Evolutionary conservation across 2,888 invertebrate genomes (phyloP).

Genomic region (Pseudanteris insignis): DNA sequence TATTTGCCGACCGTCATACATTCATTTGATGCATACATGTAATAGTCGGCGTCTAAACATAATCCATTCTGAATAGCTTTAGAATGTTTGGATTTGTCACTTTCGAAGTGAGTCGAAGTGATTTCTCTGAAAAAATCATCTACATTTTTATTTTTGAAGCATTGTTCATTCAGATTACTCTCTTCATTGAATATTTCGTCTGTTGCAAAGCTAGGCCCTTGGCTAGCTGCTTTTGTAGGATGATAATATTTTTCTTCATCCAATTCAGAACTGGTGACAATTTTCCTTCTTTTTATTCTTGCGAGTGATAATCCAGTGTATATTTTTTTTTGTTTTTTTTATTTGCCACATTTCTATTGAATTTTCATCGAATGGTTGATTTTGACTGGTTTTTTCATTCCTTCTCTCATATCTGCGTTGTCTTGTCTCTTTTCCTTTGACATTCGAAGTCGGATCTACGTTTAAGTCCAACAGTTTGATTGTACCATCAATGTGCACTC

Average conservation of each 20-base stretch:
- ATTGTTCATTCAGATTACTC: neutral
- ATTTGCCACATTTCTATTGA: neutral
- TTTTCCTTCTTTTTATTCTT: neutral
- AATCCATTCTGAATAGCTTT: slow-evolving; percentile 3
- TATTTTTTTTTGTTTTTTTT: neutral
- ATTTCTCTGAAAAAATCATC: too few relatives aligned
- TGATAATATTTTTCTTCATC: too few relatives aligned
- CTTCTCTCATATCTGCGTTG: too few relatives aligned
- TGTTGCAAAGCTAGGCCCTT: too few relatives aligned
- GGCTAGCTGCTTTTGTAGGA: too few relatives aligned
- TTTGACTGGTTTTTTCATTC: too few relatives aligned
- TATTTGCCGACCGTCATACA: too few relatives aligned
- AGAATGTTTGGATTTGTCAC: slow-evolving; percentile 6
- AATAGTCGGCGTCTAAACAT: too few relatives aligned
- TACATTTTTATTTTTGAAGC: too few relatives aligned
- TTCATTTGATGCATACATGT: too few relatives aligned
- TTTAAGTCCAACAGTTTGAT: neutral
- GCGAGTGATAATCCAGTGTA: neutral
- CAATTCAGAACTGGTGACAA: too few relatives aligned
- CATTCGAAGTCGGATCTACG: slow-evolving; percentile 2
- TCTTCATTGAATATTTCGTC: neutral
- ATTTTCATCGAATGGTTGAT: slow-evolving; percentile 2
- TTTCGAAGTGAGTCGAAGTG: too few relatives aligned
- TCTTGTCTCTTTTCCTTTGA: neutral
- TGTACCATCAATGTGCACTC: neutral